phyloP scores from a whole-genome alignment of 2,888 invertebrate species.

The Stictocephala bisonia region DNA sequence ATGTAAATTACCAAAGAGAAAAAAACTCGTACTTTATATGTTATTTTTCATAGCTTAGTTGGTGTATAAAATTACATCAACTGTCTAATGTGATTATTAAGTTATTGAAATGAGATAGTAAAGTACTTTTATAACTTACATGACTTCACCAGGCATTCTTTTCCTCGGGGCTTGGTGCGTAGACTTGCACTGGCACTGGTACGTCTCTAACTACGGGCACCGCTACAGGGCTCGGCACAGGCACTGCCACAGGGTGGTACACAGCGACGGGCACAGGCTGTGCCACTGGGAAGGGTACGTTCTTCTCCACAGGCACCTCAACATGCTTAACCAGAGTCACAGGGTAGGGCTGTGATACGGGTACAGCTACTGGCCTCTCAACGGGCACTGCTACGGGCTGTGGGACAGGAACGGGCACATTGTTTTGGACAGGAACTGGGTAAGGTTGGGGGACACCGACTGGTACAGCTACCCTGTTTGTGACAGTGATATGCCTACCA shows the following conservation, averaged over 20 bases:
- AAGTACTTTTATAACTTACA: too few species aligned
- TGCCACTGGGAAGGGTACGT: slow-evolving; percentile 64
- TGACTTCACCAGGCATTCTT: too few species aligned
- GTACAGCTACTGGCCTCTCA: slow-evolving; percentile 56
- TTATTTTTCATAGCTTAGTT: too few species aligned
- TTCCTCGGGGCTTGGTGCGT: too few species aligned
- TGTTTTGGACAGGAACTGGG: slow-evolving; percentile 61
- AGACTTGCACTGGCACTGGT: slow-evolving; percentile 46
- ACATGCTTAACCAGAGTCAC: slow-evolving; percentile 61
- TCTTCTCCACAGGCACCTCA: slow-evolving; percentile 65
- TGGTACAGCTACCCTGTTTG: slow-evolving; percentile 34
- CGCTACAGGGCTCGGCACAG: slow-evolving; percentile 68
- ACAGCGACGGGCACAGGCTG: slow-evolving; percentile 65
- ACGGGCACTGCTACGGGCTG: slow-evolving; percentile 57
- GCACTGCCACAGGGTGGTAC: slow-evolving; percentile 65
- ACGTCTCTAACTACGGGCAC: slow-evolving; percentile 67
- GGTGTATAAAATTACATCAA: too few species aligned
- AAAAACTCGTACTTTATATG: too few species aligned
- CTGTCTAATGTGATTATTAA: too few species aligned
- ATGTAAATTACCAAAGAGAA: too few species aligned
- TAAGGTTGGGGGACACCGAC: slow-evolving; percentile 54
- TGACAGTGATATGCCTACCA: slow-evolving; percentile 28
- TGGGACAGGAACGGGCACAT: slow-evolving; percentile 61
- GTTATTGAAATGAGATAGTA: too few species aligned
- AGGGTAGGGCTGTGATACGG: slow-evolving; percentile 56